Base-by-base conservation (phyloP, 2,888 invertebrate species). In the Blomia tropicalis region DNA sequence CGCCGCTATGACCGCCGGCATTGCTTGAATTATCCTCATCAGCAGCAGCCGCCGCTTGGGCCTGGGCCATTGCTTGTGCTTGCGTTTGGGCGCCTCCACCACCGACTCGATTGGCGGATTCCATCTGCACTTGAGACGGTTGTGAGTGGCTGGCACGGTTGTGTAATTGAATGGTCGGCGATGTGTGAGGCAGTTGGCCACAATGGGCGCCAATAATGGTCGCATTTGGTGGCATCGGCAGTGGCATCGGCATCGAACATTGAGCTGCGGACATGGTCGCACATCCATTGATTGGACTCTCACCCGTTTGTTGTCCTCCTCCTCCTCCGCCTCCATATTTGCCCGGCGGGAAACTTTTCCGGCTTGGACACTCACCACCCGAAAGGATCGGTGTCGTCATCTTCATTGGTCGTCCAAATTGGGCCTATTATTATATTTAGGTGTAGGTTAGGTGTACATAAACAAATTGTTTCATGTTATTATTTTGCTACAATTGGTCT, bases 381-480 rank as follows among this genome's bases (percentile, higher is more conserved):
- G 56, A 29, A 14, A 56, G 29, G n/a, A 56, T 56, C 2, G 56
- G 56, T 19, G 56, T 56, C 56, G 56, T n/a, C 32, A 62, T 60
- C 23, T 63, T 59, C n/a, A 61, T 30, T 22, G 54, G 51, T 2
- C 54, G 30, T 17, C 54, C 61, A 32, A 54, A n/a, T 23, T 30
- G 56, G 17, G n/a, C 56, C 2, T 56, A 56, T 32, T 27, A 27
- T 30, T 56, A 7, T 22, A 19, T 54, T 7, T 54, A 19, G 17
- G 54, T 17, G n/a, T 4, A 54, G 17, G 4, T 4, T 19, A 54
- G 29, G 2, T 25, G 29, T 7, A 19, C 17, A 56, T 14, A n/a
- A n/a, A 11, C 51, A 47, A 47, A 27, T 27, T 7, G 51, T 47
- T n/a, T n/a, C n/a, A n/a, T n/a, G n/a, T n/a, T n/a, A n/a, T n/a